Evolutionary conservation across 1,140 invertebrate species (phyloP), one percentile per base, ranked within the genome.

Genomic region (Drosophila suzukii): DNA sequence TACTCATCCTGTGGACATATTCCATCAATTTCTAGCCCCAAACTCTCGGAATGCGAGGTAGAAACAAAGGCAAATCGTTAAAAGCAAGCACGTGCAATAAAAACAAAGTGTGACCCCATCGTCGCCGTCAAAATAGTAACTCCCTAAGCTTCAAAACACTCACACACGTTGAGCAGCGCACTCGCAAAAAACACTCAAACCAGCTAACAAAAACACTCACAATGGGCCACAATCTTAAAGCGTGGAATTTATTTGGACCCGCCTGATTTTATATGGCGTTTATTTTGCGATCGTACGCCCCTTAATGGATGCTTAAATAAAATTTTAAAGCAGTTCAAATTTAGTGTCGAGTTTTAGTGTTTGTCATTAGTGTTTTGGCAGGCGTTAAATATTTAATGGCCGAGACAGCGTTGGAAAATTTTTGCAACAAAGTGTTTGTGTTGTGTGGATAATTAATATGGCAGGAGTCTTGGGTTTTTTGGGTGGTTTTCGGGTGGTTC

Each of bases 331-430:
- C 79, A 77, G 77, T 83, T 67, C 71, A 83, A 78, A 86, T 82
- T 88, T 86, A 88, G 83, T 88, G 82, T 65, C 54, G 70, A 65
- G 82, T 78, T 88, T 86, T 82, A 86, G 82, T 88, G 83, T 86
- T 86, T 88, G 83, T 83, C 83, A 88, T 88, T 89, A 83, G 84
- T 83, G 84, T 77, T 88, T 89, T 83, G 84, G 79, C 83, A 89
- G 83, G 76, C 83, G 76, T 89, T 88, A 89, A 88, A 88, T 89
- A 88, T 88, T 88, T 88, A 89, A 88, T 88, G 67, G 55, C 47
- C 62, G 63, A 67, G 72, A 70, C 74, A 43, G 62, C 50, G 53
- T 55, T 67, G 49, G 65, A 58, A 58, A 51, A 77, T 75, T 75
- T 38, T 55, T 71, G 75, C 83, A 82, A 79, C 83, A 86, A 86